Evolutionary conservation across 2,113 vertebrate genomes (phyloP).

Genomic region (Conger conger): DNA sequence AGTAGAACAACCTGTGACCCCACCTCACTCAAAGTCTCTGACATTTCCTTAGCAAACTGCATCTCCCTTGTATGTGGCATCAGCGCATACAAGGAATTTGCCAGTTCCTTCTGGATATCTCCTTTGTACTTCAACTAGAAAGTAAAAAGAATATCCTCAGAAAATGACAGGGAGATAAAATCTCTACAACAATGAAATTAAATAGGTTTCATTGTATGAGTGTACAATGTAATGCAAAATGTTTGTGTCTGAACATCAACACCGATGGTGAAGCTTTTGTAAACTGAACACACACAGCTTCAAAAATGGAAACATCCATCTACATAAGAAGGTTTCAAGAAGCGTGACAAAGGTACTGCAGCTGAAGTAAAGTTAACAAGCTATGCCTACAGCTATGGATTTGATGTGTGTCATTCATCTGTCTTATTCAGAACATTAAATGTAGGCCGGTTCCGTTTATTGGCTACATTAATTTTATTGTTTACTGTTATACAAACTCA

Average conservation of each 20-base stretch:
- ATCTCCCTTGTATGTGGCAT: conserved; percentile 27
- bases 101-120: conserved; percentile 28
- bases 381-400: not conserved
- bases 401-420: not conserved
- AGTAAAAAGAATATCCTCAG: conserved; percentile 6
- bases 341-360: not conserved
- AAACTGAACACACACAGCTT: not conserved
- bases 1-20: not conserved
- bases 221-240: not conserved
- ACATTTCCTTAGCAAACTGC: conserved; percentile 25
- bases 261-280: not conserved
- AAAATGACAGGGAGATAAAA: not conserved
- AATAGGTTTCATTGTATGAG: not conserved
- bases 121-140: conserved; percentile 21
- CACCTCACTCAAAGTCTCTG: conserved; percentile 22
- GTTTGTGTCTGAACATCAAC: not conserved
- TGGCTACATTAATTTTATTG: no score
- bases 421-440: not conserved
- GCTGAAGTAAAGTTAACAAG: not conserved
- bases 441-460: not conserved
- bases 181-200: not conserved
- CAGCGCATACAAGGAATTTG: conserved; percentile 13
- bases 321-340: not conserved
- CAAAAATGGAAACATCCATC: not conserved
- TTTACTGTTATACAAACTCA: not conserved